Percentiles rank a stretch among this genome's conserved stretches.
phyloP scores from a whole-genome alignment of 64 coral and sea anemone species.

The Stichodactyla mertensii region DNA sequence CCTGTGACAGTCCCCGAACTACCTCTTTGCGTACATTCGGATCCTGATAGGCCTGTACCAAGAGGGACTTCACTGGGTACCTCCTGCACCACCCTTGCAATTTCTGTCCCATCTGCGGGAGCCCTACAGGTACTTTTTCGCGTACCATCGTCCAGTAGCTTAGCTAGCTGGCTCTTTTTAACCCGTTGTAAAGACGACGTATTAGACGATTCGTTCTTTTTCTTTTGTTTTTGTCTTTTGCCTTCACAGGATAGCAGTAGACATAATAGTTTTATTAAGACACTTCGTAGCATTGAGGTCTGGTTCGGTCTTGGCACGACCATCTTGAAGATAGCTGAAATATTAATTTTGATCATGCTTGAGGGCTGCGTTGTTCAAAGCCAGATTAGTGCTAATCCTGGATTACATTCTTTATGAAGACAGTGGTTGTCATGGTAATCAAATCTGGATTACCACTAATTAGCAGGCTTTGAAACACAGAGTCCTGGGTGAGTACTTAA shows the following conservation, averaged over 20 bases:
- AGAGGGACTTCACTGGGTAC: background rate
- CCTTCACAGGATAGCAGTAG: constrained; percentile 44
- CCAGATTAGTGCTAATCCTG: no score
- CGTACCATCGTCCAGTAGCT: background rate
- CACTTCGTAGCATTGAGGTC: constrained; percentile 10
- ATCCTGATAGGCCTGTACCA: background rate
- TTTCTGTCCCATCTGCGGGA: background rate
- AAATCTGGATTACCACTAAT: no score
- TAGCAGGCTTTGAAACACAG: no score
- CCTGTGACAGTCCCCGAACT: no score
- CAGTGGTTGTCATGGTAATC: no score
- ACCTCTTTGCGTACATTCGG: background rate
- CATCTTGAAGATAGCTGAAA: constrained; percentile 35
- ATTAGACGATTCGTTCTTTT: background rate
- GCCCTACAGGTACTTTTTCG: background rate
- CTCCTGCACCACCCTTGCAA: background rate
- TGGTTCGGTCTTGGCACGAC: background rate
- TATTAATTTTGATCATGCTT: background rate
- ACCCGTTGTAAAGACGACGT: background rate
- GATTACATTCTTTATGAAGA: no score
- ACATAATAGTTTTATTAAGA: constrained; percentile 52
- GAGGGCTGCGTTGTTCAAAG: background rate
- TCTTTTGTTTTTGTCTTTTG: constrained; percentile 31
- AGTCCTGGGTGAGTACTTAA: no score
- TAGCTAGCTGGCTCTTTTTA: background rate